Evolutionary conservation across 2,888 invertebrate genomes (phyloP), one percentile per base, ranked within the genome.

Genomic region (Dryococelus australis): DNA sequence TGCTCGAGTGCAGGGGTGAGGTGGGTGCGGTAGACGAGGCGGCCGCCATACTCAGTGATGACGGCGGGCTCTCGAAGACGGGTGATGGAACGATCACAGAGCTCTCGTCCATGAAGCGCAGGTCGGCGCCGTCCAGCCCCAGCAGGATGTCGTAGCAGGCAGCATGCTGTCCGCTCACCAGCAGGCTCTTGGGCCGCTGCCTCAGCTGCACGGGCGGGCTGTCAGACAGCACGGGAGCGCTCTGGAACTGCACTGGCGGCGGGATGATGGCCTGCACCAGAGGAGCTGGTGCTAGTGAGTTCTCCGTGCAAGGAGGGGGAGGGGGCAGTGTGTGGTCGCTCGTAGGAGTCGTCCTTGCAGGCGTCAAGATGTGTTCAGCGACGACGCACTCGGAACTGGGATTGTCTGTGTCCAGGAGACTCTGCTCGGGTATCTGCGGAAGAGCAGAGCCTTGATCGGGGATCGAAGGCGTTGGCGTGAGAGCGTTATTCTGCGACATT

Each of bases 41-140:
- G 79, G 90, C 90, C 24, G 89, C 90, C 0, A 94, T 94, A 88
- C 94, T 94, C 85, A 94, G 92, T 47, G 95, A 95, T 88, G 96
- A 95, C 20, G 96, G 96, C 84, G 96, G 96, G 91, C 96, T 97
- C 92, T 97, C 97, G 91, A 95, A 95, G 88, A 95, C 95, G 26
- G 97, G 97, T 89, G 97, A 96, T 87, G 96, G 95, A 88, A 97
- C 94, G 90, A 96, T 96, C 83, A 97, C 95, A 47, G 97, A 97
- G 92, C 97, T 97, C 91, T 98, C 98, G 91, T 98, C 98, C 98
- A 98, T 98, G 92, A 95, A 98, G 85, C 97, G 95, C 87, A 98
- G 93, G 92, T 98, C 98, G n/a, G 97, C 96, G 88, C 96, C 96
- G 91, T 97, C 97, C 92, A 97, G 94, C 86, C 96, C 96, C 28